These are phyloP conservation scores for Apotomis turbidana DNA, from an alignment of 2,888 invertebrate species.

Conservation along the genomic window DNA sequence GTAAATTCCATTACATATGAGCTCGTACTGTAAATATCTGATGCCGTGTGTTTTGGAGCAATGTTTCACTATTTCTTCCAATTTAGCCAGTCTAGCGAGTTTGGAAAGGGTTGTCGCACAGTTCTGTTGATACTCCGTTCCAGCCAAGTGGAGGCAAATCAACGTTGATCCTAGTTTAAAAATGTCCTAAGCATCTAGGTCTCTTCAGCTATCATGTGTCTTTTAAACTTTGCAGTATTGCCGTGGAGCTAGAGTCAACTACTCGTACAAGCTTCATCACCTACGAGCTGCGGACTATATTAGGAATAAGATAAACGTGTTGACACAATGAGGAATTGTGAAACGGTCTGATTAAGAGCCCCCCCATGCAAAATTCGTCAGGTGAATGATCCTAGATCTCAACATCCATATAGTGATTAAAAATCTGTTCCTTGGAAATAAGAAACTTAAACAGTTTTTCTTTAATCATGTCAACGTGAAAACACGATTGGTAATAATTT, in stretches of 20 bases:
- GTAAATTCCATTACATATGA: background rate
- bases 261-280: constrained; percentile 2
- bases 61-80: constrained; percentile 32
- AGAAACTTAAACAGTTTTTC: too few species aligned
- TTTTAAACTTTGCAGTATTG: background rate
- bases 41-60: constrained; percentile 15
- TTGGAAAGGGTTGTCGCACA: constrained; percentile 11
- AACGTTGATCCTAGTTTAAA: constrained; percentile 1
- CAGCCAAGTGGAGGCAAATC: constrained; percentile 25
- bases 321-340: background rate
- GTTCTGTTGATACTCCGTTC: constrained; percentile 28
- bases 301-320: constrained; percentile 13
- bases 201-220: background rate
- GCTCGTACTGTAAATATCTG: constrained; percentile 10
- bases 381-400: too few species aligned
- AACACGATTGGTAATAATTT: too few species aligned
- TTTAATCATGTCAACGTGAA: too few species aligned
- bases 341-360: constrained; percentile 6
- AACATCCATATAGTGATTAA: too few species aligned
- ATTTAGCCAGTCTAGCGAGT: constrained; percentile 30
- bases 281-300: constrained; percentile 11
- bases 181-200: background rate
- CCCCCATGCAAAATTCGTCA: too few species aligned
- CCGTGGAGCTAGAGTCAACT: constrained; percentile 7
- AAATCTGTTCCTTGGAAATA: too few species aligned